Evolutionary conservation across 2,797 vertebrate species (phyloP).

Genomic region (Argya squamiceps): DNA sequence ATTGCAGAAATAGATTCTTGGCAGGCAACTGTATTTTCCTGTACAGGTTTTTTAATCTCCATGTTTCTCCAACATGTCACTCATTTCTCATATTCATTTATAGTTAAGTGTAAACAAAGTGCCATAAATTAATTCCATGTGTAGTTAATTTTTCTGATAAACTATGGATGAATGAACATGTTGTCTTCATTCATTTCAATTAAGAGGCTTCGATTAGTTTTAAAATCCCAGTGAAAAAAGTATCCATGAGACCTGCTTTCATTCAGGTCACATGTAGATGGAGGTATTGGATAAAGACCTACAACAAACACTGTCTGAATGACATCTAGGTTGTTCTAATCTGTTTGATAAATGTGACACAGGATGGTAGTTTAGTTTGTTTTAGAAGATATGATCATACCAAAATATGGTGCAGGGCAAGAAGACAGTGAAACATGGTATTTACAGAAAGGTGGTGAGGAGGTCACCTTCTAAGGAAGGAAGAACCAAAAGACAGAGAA

Average conservation of each 20-base stretch:
- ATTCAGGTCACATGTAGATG: not conserved
- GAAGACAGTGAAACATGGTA: not conserved
- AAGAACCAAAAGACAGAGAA: not conserved
- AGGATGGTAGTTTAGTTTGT: not conserved
- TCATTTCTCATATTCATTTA: conserved; percentile 23
- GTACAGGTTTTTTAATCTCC: not conserved
- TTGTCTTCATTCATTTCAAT: not conserved
- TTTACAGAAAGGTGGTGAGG: not conserved
- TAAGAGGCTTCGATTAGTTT: not conserved
- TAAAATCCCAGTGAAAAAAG: not conserved
- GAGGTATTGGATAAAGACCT: not conserved
- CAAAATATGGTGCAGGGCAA: not conserved
- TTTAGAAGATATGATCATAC: not conserved
- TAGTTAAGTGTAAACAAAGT: conserved; percentile 18
- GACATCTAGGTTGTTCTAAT: not conserved
- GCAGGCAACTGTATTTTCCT: not conserved
- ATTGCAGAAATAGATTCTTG: not conserved
- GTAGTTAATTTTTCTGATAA: conserved; percentile 1
- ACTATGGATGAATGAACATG: not conserved
- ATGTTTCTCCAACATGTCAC: not conserved
- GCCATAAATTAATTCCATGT: conserved; percentile 20
- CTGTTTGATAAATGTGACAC: not conserved
- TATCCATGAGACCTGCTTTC: not conserved
- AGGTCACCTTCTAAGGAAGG: not conserved
- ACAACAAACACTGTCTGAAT: not conserved